Evolutionary conservation across 2,113 vertebrate species (phyloP), one percentile per base, ranked within the genome.

Genomic region (Anoplopoma fimbria): DNA sequence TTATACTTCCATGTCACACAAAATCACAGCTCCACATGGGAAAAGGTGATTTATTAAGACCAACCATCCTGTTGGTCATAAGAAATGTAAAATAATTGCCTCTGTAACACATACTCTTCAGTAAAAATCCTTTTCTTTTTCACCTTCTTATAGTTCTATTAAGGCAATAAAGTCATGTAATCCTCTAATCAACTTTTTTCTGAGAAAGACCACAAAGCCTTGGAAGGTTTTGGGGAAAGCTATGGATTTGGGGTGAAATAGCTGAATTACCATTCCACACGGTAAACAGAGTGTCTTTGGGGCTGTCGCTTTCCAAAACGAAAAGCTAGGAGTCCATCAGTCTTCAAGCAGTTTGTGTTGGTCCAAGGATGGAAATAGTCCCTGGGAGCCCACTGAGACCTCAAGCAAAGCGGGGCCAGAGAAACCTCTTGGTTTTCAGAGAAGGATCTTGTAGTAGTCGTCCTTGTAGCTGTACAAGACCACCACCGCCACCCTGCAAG

Each of bases 401-500:
- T 65, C 6, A 27, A 68, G 21, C 31, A 64, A 27, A 49, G n/a
- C 2, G 5, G 5, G 61, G 63, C 15, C 10, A 15, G 27, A 21
- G 53, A 19, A 61, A 40, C 10, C 19, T 23, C 31, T 57, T 40
- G 63, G 58, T 63, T 77, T 69, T 95, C 95, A 99, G 73, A 99
- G 95, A 29, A 99, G 94, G 90, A 97, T 95, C 94, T 97, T 97
- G 93, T 97, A 98, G 90, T 97, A 97, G 86, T 99, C 98, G 0
- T 99, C 97, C 92, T 93, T 96, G 92, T 98, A 98, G 93, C 97
- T 99, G 92, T 99, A 99, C 58, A 99, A 94, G 80, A 99, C 94
- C 45, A 99, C 95, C 27, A 97, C 93, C 8, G 96, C 95, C 82
- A 97, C 95, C 91, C 98, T 99, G 94, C 23, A 91, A 95, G 55